A percentile compares a stretch with the other conserved stretches of the same genome.
These are phyloP conservation scores for Gymnothorax javanicus DNA, from an alignment of 2,797 vertebrate species.

Conservation along the genomic window DNA sequence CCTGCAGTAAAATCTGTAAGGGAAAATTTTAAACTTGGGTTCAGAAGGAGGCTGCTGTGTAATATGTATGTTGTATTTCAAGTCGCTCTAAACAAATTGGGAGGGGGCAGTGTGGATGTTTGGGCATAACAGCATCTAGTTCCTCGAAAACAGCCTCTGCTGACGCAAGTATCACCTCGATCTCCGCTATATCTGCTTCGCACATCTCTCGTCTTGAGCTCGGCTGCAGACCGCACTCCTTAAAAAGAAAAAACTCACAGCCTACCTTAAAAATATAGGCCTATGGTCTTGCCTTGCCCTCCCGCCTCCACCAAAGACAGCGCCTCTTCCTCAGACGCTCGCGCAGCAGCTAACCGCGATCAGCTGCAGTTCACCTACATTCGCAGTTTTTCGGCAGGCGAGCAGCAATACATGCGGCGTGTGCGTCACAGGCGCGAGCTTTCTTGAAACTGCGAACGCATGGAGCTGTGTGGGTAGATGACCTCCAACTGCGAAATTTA, in stretches of 20 bases:
- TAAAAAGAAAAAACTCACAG: neutral
- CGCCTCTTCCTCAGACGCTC: neutral
- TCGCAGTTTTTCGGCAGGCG: neutral
- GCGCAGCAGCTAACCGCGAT: neutral
- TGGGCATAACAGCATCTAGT: neutral
- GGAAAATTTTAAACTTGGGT: neutral
- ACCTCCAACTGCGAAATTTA: neutral
- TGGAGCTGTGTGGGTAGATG: neutral
- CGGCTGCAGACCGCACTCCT: neutral
- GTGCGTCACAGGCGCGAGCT: neutral
- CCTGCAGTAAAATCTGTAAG: neutral
- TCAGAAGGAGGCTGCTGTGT: neutral
- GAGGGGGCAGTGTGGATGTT: too few relatives aligned
- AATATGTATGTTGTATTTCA: neutral
- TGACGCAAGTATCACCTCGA: neutral
- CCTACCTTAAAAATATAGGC: neutral
- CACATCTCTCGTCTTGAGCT: neutral
- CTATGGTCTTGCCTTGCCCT: neutral
- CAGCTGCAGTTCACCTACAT: neutral
- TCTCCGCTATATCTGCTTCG: neutral
- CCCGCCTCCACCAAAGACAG: neutral
- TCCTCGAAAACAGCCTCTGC: neutral
- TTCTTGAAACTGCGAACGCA: neutral
- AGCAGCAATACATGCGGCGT: neutral
- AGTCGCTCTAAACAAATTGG: neutral